Percentiles rank a stretch among this genome's conserved stretches.
phyloP scores from a whole-genome alignment of 23 tunicate species.

The Ciona savignyi region DNA sequence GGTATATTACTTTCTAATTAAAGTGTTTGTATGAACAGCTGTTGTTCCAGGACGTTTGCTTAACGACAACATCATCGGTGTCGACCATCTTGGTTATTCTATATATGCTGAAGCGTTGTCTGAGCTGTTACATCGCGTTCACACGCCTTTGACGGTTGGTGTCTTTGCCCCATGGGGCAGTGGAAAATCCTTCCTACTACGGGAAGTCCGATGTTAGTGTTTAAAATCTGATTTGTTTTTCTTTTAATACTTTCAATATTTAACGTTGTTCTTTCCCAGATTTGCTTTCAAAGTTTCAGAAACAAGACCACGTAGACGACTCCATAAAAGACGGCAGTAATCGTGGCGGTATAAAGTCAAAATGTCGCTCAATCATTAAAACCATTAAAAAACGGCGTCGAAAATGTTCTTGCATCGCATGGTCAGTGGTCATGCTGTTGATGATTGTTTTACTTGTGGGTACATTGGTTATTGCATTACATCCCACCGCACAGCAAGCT shows the following conservation, averaged over 20 bases:
- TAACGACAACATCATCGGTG: conserved; percentile 64
- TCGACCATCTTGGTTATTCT: conserved; percentile 69
- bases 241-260: no score
- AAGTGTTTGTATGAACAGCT: no score
- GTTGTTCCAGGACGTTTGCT: conserved; percentile 59
- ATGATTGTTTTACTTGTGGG: conserved; percentile 4
- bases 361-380: no score
- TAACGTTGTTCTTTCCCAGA: no score
- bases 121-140: conserved; percentile 47
- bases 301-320: conserved; percentile 22
- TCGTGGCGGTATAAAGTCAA: not conserved
- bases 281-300: conserved; percentile 24
- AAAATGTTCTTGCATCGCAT: not conserved
- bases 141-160: conserved; percentile 75
- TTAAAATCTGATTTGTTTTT: no score
- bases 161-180: conserved; percentile 86
- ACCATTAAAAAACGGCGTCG: not conserved
- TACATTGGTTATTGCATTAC: conserved; percentile 12
- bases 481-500: conserved; percentile 10
- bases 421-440: conserved; percentile 5
- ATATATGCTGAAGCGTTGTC: conserved; percentile 85
- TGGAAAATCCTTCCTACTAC: conserved; percentile 76
- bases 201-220: conserved; percentile 32
- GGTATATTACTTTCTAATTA: no score
- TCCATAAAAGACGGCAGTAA: not conserved